These are phyloP conservation scores for Proteles cristata DNA, from an alignment of 2,113 vertebrate genomes.

Conservation along the genomic window DNA sequence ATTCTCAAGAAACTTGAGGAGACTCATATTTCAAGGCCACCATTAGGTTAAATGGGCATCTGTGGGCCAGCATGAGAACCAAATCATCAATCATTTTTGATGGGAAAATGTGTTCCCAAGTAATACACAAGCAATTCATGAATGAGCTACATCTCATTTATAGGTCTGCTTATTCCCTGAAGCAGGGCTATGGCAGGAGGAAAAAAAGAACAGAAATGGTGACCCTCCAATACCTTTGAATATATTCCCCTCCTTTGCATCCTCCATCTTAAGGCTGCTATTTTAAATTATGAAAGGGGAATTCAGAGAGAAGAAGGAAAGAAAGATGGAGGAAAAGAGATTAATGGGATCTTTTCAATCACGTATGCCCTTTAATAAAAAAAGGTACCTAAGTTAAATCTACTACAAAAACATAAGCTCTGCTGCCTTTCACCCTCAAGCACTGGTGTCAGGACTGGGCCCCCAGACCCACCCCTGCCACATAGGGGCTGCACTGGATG, in stretches of 20 bases:
- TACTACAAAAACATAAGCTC: neutral
- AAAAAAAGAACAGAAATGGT: neutral
- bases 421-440: neutral
- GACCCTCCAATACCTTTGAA: neutral
- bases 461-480: neutral
- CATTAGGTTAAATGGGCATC: conserved; percentile 57
- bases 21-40: conserved; percentile 53
- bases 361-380: neutral
- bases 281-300: neutral
- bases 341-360: neutral
- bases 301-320: neutral
- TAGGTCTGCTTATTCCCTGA: conserved; percentile 7
- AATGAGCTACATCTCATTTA: conserved; percentile 38
- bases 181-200: neutral
- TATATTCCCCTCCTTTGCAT: neutral
- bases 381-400: neutral
- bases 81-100: conserved; percentile 63
- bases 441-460: neutral
- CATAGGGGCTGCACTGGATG: neutral
- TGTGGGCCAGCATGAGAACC: neutral
- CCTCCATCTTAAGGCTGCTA: neutral
- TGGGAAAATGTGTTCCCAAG: conserved; percentile 48
- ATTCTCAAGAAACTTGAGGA: conserved; percentile 3
- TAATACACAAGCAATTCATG: neutral
- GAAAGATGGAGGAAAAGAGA: neutral